Evolutionary conservation across 2,113 vertebrate genomes (phyloP), one percentile per base, ranked within the genome.

Genomic region (Oreochromis niloticus): DNA sequence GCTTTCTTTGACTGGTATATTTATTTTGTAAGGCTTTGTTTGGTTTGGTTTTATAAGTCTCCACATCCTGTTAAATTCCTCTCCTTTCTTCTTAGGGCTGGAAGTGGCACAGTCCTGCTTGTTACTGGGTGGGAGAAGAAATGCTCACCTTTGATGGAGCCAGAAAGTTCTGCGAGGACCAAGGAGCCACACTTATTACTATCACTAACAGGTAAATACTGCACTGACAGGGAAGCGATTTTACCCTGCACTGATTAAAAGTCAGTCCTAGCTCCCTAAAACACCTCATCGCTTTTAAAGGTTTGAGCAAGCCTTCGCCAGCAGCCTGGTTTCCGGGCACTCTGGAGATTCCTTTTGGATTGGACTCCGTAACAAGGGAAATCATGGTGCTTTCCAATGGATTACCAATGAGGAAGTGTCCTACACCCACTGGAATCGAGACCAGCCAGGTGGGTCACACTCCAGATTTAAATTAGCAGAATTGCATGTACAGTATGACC

Each of bases 51-150:
- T 34, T 68, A 5, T 12, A 48, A 48, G 24, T 30, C 71, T 19
- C 4, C 27, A 78, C 27, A 78, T 78, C 43, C 24, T 50, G 43
- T 30, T 78, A 78, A 78, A 78, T 4, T 34, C 9, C 34, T 84
- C 12, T 66, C 39, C 11, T n/a, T 50, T 56, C n/a, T 27, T 52
- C 19, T 71, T 87, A 99, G 98, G 98, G 98, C 81, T 99, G 98
- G 98, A 99, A 97, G 48, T 99, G 98, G 98, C 98, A 99, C 94
- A 98, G 97, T 94, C 97, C 98, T 9, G 97, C 98, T 16, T 99
- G 98, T 95, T 99, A 98, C 93, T 98, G 97, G 97, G 96, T 99
- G 54, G 97, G 97, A 1, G 98, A 99, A 88, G 97, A 98, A 88
- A 95, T 94, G 0, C 91, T 97, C 66, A 90, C 95, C 34, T 99